Evolutionary conservation across 2,113 vertebrate genomes (phyloP).

Genomic region (Vulpes ferrilata): DNA sequence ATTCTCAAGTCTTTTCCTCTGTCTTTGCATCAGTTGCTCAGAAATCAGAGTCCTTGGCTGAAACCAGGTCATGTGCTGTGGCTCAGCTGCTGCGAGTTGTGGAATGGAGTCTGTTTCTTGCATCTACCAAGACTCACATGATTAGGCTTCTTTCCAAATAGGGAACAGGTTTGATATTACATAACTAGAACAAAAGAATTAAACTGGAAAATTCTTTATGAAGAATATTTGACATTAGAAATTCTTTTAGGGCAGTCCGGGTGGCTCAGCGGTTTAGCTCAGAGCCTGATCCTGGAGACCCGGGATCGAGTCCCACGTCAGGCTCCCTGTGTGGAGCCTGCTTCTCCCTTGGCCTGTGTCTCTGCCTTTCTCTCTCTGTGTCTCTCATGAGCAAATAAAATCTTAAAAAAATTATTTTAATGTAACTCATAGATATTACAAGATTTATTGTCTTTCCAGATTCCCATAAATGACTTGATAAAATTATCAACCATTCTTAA

Average conservation of each 20-base stretch:
- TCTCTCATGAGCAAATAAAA: too few relatives aligned
- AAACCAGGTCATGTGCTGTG: background rate
- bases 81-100: background rate
- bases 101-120: background rate
- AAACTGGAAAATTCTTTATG: background rate
- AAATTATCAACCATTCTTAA: background rate
- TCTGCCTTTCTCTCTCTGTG: too few relatives aligned
- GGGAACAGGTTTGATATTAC: background rate
- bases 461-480: background rate
- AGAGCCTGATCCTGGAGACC: too few relatives aligned
- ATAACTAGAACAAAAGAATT: background rate
- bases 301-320: too few relatives aligned
- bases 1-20: background rate
- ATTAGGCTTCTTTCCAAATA: background rate
- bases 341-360: too few relatives aligned
- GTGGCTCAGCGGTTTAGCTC: too few relatives aligned
- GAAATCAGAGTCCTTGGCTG: background rate
- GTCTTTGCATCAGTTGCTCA: background rate
- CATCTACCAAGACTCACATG: background rate
- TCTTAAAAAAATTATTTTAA: background rate
- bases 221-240: conserved; percentile 14
- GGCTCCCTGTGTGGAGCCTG: too few relatives aligned
- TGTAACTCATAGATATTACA: background rate
- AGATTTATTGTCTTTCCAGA: background rate
- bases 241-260: background rate